Base-by-base conservation (phyloP, 2,113 vertebrate species). In the Scomber japonicus region DNA sequence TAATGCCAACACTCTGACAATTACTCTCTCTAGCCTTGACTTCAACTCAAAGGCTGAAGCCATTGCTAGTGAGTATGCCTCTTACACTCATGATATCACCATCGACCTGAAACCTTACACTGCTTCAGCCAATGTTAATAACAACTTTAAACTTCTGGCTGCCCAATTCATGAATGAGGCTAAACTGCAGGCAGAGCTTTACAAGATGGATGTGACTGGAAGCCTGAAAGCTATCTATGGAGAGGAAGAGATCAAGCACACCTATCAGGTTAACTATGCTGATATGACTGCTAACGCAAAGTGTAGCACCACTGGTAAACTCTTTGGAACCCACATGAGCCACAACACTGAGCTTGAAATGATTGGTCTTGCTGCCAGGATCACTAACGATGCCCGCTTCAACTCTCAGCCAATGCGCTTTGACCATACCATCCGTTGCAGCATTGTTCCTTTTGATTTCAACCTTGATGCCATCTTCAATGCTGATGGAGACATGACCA, bases 171-270 rank as follows among this genome's bases (percentile, higher is more conserved):
- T 90, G 78, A 97, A 94, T 89, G 94, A 91, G 40, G 97, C 94
- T 57, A 91, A 95, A 61, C 68, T 98, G 13, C 86, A 94, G 48
- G 94, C 95, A 0, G 94, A 96, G 82, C 91, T 93, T 24, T 93
- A 96, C 75, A 97, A 96, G 76, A 78, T 97, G 51, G 96, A 94
- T 27, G 21, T 97, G 35, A 96, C 86, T 70, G 97, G 97, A 64
- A 95, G 90, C 57, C 17, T 97, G 68, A 96, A 95, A 92, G 95
- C 95, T 75, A 76, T 81, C 54, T 95, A 95, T 30, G 89, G 79
- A 13, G 84, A 94, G 19, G 95, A 98, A 48, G 94, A 95, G 83
- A 84, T 98, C 89, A 97, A 94, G 63, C 96, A 99, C 78, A 91
- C 81, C 53, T 99, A 97, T 81, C 86, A 95, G 61, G 68, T 97